A percentile compares a stretch with the other conserved stretches of the same genome.
Conservation (phyloP, 2,797 vertebrate genomes). For the Lepus oiostolus region DNA sequence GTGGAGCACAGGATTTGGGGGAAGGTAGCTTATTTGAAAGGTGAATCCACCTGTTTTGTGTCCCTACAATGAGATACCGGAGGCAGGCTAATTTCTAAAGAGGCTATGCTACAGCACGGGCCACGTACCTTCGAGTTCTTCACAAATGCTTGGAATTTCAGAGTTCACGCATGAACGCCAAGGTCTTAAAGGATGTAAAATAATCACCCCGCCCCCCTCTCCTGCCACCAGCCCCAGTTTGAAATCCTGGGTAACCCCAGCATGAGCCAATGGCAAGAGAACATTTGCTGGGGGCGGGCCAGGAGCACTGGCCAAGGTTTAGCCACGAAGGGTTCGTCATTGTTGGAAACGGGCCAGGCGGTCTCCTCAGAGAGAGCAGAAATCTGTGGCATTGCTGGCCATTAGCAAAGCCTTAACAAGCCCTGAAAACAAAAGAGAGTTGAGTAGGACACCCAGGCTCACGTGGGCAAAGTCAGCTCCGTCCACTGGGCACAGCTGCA, state of each 20-base stretch:
- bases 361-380: slow-evolving; percentile 31
- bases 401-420: neutral
- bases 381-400: slow-evolving; percentile 32
- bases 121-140: neutral
- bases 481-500: neutral
- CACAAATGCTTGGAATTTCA: neutral
- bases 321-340: neutral
- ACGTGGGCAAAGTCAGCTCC: neutral
- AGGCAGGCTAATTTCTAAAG: too few relatives aligned
- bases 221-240: neutral
- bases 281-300: slow-evolving; percentile 1
- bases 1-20: neutral
- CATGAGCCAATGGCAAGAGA: neutral
- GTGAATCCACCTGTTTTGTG: neutral
- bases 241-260: neutral
- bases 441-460: neutral
- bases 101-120: too few relatives aligned
- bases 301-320: slow-evolving; percentile 33
- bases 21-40: neutral
- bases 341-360: neutral
- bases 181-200: neutral
- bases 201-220: too few relatives aligned
- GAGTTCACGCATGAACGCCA: neutral
- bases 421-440: slow-evolving; percentile 44
- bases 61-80: too few relatives aligned